Base-by-base conservation (phyloP, 2,113 vertebrate species). In the Labeo rohita region DNA sequence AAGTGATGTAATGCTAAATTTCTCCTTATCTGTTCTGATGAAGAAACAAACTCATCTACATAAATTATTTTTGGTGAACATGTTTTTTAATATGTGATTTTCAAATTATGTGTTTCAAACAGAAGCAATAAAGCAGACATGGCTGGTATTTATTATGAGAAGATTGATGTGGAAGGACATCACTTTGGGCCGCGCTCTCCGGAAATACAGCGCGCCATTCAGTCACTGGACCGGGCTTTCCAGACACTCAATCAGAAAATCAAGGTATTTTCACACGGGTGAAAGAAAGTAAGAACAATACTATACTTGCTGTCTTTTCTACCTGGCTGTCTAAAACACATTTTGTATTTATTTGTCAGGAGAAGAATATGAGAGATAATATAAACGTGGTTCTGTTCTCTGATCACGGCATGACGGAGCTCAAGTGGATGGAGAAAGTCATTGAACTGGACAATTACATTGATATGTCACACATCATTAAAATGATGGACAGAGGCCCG, bases 361-460 rank as follows among this genome's bases (percentile, higher is more conserved):
- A 95, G 39, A 95, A 92, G 84, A 91, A 91, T 6, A 92, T 99
- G 92, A 91, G 88, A 81, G 88, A 96, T 3, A 50, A 95, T 4
- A 11, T 99, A 86, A 98, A 99, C 0, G 91, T 99, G 83, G 66
- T 99, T 75, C 85, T 99, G 61, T 99, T 99, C 92, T 99, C 98
- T 0, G 98, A 99, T 88, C 98, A 99, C 0, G 98, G 98, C 0
- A 99, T 99, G 98, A 98, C 97, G 0, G 96, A 96, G 50, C 93
- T 99, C 86, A 92, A 94, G 82, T 99, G 97, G 98, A 94, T 92
- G 84, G 95, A 99, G 76, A 98, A 96, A 92, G 94, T 99, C 70
- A 98, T 99, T 1, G 97, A 99, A 86, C 91, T 99, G 85, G 94
- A 94, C 36, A 92, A 95, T 1, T 94, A 95, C 16, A 95, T 99